These are phyloP conservation scores for Silvanus unidentatus DNA, from an alignment of 2,888 invertebrate species.

Conservation along the genomic window DNA sequence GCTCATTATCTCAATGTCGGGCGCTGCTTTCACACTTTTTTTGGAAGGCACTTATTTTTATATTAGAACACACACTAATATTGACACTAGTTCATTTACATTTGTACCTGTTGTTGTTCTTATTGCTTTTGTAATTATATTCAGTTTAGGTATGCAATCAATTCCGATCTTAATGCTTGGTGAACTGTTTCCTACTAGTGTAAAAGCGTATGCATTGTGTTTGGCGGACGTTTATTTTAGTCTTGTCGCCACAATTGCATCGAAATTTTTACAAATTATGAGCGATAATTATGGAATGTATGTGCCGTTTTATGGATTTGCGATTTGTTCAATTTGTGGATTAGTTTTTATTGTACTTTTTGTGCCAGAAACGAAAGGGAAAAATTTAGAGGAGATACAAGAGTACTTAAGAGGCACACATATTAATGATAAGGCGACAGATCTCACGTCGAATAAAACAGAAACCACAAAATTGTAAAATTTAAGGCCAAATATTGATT, in stretches of 20 bases:
- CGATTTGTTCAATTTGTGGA: slow-evolving; percentile 54
- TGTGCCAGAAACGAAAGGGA: slow-evolving; percentile 67
- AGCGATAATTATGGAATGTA: slow-evolving; percentile 55
- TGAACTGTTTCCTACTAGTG: slow-evolving; percentile 53
- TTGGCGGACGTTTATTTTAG: slow-evolving; percentile 51
- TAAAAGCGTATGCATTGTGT: slow-evolving; percentile 53
- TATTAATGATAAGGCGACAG: neutral
- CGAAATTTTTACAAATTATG: slow-evolving; percentile 48
- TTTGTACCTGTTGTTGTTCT: slow-evolving; percentile 48
- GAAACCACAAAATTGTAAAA: slow-evolving; percentile 1
- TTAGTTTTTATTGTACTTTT: slow-evolving; percentile 54
- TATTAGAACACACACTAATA: slow-evolving; percentile 39
- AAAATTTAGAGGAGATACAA: slow-evolving; percentile 64
- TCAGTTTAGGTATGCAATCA: slow-evolving; percentile 51
- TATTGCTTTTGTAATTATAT: slow-evolving; percentile 48
- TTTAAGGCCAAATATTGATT: too few species aligned
- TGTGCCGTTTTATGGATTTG: slow-evolving; percentile 61
- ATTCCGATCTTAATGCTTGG: slow-evolving; percentile 50
- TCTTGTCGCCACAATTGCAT: slow-evolving; percentile 46
- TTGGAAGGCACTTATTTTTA: slow-evolving; percentile 48
- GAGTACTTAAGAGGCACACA: slow-evolving; percentile 50
- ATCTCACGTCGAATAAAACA: neutral
- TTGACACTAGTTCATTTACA: slow-evolving; percentile 38
- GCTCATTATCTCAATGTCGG: slow-evolving; percentile 49
- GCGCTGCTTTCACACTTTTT: slow-evolving; percentile 43